Conservation (phyloP, 2,113 vertebrate genomes). For the Empidonax traillii region DNA sequence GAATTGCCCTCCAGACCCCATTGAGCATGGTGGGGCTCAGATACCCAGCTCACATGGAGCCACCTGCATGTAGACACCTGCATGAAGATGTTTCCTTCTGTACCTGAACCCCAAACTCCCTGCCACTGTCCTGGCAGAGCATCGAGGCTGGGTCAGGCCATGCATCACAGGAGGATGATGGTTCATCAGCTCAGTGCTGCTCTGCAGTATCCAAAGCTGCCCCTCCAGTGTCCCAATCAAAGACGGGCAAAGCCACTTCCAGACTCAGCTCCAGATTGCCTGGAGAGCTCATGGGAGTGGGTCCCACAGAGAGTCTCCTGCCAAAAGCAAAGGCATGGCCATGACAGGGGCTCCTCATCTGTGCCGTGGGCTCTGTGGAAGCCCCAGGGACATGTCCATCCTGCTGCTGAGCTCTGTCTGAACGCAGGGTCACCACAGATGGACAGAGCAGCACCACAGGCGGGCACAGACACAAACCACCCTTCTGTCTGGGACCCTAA, state of each 20-base stretch:
- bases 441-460: rapidly evolving
- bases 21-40: rapidly evolving
- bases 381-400: neutral
- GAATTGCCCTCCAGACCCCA: neutral
- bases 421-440: rapidly evolving
- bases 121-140: neutral
- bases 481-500: neutral
- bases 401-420: neutral
- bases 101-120: neutral
- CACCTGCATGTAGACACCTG: neutral
- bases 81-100: neutral
- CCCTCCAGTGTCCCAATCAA: rapidly evolving
- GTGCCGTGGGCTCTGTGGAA: neutral
- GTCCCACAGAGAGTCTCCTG: rapidly evolving
- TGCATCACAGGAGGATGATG: too few relatives aligned
- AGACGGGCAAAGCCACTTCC: neutral
- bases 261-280: neutral
- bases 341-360: neutral
- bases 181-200: neutral
- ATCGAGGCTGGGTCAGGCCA: rapidly evolving
- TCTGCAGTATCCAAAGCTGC: neutral
- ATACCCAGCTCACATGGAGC: neutral
- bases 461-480: neutral
- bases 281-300: neutral
- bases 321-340: neutral